phyloP scores from a whole-genome alignment of 2,888 invertebrate genomes.

The Drosophila limbata region DNA sequence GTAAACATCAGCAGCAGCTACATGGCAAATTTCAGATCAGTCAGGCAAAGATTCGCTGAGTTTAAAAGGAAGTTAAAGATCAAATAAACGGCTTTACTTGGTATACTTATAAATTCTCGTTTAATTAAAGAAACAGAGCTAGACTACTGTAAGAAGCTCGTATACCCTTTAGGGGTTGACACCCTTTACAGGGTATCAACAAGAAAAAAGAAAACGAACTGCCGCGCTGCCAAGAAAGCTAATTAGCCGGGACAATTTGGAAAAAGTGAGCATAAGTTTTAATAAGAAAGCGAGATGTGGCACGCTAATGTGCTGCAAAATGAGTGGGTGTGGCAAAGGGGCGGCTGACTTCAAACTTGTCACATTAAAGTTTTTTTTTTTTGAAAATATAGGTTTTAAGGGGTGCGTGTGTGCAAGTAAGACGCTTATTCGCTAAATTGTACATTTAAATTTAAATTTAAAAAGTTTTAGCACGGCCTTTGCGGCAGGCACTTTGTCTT shows the following conservation, averaged over 20 bases:
- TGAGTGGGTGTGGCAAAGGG: constrained; percentile 44
- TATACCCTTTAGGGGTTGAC: not conserved
- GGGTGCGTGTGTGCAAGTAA: constrained; percentile 10
- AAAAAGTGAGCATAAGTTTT: constrained; percentile 65
- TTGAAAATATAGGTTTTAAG: constrained; percentile 4
- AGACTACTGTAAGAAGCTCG: not conserved
- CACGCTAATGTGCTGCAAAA: constrained; percentile 45
- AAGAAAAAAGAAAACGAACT: constrained; percentile 9
- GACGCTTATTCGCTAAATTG: constrained; percentile 44
- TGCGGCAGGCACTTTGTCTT: constrained; percentile 41
- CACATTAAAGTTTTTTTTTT: constrained; percentile 48
- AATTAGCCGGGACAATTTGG: constrained; percentile 71
- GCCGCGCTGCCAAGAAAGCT: constrained; percentile 46
- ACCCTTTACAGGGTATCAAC: constrained; percentile 7
- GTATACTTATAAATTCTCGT: not conserved
- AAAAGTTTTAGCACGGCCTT: constrained; percentile 55
- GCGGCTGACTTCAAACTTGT: constrained; percentile 42
- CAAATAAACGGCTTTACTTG: not conserved
- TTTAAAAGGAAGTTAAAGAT: not conserved
- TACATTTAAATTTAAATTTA: constrained; percentile 76
- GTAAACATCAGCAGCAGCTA: not conserved
- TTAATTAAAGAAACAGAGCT: not conserved
- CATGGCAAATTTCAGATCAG: too few relatives aligned
- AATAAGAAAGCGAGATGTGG: constrained; percentile 53
- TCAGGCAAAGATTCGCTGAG: not conserved